phyloP scores from a whole-genome alignment of 2,888 invertebrate species.

The Himalopsyche tibetana region DNA sequence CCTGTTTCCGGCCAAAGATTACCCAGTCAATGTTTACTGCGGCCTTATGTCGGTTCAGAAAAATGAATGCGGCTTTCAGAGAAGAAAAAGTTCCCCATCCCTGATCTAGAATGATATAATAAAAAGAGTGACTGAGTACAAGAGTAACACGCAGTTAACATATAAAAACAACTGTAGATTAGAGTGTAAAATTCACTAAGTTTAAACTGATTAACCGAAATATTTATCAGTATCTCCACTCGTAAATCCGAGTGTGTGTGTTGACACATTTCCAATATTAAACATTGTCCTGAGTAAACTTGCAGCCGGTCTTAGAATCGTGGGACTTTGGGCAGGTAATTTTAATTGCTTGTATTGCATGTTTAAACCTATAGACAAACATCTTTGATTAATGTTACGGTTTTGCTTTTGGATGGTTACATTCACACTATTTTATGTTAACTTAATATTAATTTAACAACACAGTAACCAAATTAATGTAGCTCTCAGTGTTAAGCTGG shows the following conservation, averaged over 20 bases:
- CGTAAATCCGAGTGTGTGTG: background rate
- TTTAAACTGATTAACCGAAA: too few species aligned
- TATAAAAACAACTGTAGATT: too few species aligned
- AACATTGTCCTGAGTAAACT: slow-evolving; percentile 59
- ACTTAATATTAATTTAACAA: background rate
- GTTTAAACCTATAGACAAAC: slow-evolving; percentile 43
- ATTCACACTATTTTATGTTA: background rate
- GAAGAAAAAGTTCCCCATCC: too few species aligned
- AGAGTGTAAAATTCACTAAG: too few species aligned
- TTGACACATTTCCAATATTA: slow-evolving; percentile 47
- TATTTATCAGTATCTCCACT: too few species aligned
- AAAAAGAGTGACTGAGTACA: too few species aligned
- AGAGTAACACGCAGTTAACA: too few species aligned
- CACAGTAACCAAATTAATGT: background rate
- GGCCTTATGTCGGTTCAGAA: too few species aligned
- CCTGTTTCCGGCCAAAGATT: too few species aligned
- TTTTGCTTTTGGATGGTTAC: background rate
- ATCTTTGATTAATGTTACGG: slow-evolving; percentile 27
- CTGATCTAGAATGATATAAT: too few species aligned
- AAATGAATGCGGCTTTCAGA: too few species aligned
- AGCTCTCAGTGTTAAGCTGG: background rate
- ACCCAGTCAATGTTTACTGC: too few species aligned
- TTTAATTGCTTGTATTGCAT: slow-evolving; percentile 33
- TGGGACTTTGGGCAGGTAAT: slow-evolving; percentile 27
- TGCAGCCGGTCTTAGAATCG: slow-evolving; percentile 57